Evolutionary conservation across 2,113 vertebrate genomes (phyloP).

Genomic region (Alces alces): DNA sequence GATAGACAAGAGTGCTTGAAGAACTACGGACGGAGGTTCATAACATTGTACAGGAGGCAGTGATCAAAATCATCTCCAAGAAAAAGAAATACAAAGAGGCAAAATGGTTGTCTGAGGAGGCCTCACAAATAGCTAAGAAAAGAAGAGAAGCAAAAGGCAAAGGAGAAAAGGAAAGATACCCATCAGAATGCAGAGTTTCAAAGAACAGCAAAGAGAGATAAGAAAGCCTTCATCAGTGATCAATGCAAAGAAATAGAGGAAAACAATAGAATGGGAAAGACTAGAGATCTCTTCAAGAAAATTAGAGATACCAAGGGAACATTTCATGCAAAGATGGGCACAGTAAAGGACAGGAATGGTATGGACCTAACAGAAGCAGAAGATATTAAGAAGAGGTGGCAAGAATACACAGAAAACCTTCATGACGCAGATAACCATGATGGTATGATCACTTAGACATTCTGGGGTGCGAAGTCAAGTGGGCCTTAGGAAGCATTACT

Average conservation of each 20-base stretch:
- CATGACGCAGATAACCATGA: not conserved
- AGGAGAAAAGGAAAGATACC: not conserved
- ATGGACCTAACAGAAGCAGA: not conserved
- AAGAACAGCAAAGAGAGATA: not conserved
- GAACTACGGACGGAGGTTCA: not conserved
- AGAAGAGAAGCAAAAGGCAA: not conserved
- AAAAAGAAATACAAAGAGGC: not conserved
- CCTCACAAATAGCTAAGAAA: not conserved
- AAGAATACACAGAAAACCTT: not conserved
- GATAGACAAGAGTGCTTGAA: not conserved
- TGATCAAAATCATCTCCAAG: not conserved
- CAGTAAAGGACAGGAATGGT: not conserved
- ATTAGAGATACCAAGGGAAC: not conserved
- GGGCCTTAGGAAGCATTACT: not conserved
- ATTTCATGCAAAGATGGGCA: not conserved
- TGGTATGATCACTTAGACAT: not conserved
- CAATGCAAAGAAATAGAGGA: not conserved
- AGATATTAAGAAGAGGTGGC: not conserved
- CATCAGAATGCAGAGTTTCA: not conserved
- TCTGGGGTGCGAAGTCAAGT: not conserved
- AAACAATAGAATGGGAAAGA: not conserved
- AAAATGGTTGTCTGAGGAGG: not conserved
- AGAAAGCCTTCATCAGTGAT: not conserved
- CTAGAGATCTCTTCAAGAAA: not conserved
- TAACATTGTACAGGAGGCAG: not conserved